Percentiles rank a stretch among this genome's conserved stretches.
These are phyloP conservation scores for Sphinx pinastri DNA, from an alignment of 2,888 invertebrate species.

Conservation along the genomic window DNA sequence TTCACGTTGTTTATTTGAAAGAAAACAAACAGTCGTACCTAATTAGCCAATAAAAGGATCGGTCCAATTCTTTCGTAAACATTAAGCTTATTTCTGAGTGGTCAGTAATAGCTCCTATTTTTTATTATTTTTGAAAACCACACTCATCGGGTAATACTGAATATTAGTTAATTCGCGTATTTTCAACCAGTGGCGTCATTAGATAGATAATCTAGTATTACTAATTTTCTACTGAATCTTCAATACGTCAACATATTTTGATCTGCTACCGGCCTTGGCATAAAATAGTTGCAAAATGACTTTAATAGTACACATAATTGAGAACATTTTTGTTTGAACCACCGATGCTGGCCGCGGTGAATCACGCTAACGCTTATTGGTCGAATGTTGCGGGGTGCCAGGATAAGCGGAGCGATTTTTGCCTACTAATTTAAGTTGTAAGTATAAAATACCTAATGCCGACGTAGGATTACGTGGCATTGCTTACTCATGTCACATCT, in stretches of 20 bases:
- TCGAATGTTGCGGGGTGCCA: constrained; percentile 43
- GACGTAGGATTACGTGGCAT: neutral
- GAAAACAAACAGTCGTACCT: neutral
- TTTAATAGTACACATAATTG: constrained; percentile 20
- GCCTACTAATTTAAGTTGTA: neutral
- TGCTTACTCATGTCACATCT: constrained; percentile 6
- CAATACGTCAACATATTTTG: constrained; percentile 43
- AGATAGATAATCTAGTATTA: constrained; percentile 45
- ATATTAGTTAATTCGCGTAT: constrained; percentile 15
- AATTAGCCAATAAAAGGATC: neutral
- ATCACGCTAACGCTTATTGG: constrained; percentile 40
- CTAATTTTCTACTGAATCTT: constrained; percentile 51
- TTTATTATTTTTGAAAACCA: neutral
- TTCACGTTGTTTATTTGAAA: neutral
- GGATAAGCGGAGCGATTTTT: constrained; percentile 37
- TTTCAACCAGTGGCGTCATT: constrained; percentile 39
- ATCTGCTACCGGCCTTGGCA: constrained; percentile 40
- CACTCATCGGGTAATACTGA: neutral
- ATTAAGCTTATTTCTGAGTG: neutral
- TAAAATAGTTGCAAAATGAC: constrained; percentile 40
- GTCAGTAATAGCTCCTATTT: neutral
- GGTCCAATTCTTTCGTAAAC: neutral
- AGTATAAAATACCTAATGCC: constrained; percentile 4
- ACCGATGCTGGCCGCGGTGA: constrained; percentile 37
- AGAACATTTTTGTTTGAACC: constrained; percentile 29